Base-by-base conservation (phyloP, 37 sponge, comb jelly and placozoan genomes). In the Chondrosia reniformis region DNA sequence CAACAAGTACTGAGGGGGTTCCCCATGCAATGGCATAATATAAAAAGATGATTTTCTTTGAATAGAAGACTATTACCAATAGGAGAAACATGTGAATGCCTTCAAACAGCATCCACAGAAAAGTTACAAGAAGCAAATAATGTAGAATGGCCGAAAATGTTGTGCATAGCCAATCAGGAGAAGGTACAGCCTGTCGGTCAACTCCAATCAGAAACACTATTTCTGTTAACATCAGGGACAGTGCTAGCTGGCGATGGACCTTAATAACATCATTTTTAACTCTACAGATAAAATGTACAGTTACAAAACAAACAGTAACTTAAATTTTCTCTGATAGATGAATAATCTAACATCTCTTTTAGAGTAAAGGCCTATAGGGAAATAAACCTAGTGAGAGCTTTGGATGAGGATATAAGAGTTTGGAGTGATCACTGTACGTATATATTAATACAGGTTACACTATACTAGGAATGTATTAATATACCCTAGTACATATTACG, bases 21-120 rank as follows among this genome's bases (percentile, higher is more conserved):
- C 81, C 76, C 84, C 87, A 91, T 4, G 82, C 92, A 28, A 86
- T 41, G 39, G 74, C 55, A 45, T 71, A 71, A 73, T 91, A 91
- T 46, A 69, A 9, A 36, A 67, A 73, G 46, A 72, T 34, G 5
- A 91, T 21, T 74, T 76, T 80, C 64, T 77, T 31, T 24, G 86
- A 81, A 46, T 45, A 83, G 76, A 86, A 91, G 17, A 86, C 84
- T 32, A 45, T 76, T 7, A 83, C 87, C 21, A 91, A 31, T 25
- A 84, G 67, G 49, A 91, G 33, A 49, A 83, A 83, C 34, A 86
- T 80, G 64, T 91, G 87, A 5, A 91, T 52, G 0, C 87, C 92
- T 76, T 91, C 92, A 3, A 86, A 25, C n/a, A 91, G 79, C 82
- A 81, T 81, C 92, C 92, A 91, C 63, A 81, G 40, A 43, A 86